A percentile compares a stretch with the other conserved stretches of the same genome.
Evolutionary conservation across 2,888 invertebrate species (phyloP).

Genomic region (Cynaeus angustus): DNA sequence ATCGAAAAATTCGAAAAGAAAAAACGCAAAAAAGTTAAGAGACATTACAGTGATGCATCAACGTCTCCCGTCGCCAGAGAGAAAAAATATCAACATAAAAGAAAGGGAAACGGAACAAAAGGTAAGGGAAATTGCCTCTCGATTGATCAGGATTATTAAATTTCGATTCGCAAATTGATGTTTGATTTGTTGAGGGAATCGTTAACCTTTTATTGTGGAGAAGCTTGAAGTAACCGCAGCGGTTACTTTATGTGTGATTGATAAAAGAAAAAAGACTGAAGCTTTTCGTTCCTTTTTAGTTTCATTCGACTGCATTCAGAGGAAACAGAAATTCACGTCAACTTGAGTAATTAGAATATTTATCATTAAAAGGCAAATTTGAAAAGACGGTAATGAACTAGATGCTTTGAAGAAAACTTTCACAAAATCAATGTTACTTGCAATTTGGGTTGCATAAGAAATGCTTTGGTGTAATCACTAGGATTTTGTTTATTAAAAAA

Average conservation of each 20-base stretch:
- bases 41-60: conserved; percentile 54
- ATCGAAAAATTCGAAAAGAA: conserved; percentile 51
- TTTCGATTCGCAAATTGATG: conserved; percentile 41
- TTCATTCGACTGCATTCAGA: too few relatives aligned
- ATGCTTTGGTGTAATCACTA: not conserved
- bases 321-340: too few relatives aligned
- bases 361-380: conserved; percentile 15
- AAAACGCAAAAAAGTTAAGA: conserved; percentile 51
- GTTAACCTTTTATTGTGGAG: conserved; percentile 29
- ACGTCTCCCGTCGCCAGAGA: conserved; percentile 49
- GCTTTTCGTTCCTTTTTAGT: too few relatives aligned
- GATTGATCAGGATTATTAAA: conserved; percentile 42
- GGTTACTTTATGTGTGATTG: not conserved
- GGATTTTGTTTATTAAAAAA: not conserved
- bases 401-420: conserved; percentile 23
- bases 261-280: too few relatives aligned
- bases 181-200: conserved; percentile 39
- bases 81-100: conserved; percentile 48
- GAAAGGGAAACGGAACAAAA: conserved; percentile 51
- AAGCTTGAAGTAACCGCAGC: not conserved
- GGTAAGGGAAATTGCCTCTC: conserved; percentile 51
- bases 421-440: not conserved
- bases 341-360: too few relatives aligned
- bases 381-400: conserved; percentile 21
- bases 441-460: conserved; percentile 6